Evolutionary conservation across 92 coral and sea anemone genomes (phyloP).

Genomic region (Meandrina meandrites): DNA sequence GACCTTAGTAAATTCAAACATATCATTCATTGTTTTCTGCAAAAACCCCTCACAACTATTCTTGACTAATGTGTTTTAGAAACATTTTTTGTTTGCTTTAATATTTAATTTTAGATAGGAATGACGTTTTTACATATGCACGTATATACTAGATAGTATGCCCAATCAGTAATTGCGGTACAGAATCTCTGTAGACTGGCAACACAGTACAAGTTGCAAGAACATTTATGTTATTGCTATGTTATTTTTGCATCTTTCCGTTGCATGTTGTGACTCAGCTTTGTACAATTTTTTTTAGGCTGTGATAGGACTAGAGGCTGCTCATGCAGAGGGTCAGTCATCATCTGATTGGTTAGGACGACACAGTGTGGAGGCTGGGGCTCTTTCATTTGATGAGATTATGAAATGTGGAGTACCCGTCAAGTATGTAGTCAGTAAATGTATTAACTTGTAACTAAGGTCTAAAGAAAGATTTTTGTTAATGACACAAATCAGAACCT

Average conservation of each 20-base stretch:
- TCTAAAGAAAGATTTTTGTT: neutral
- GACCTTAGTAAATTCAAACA: no score
- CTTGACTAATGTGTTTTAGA: no score
- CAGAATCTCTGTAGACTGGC: no score
- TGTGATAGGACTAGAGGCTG: conserved; percentile 84
- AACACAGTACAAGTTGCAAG: no score
- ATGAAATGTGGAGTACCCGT: conserved; percentile 87
- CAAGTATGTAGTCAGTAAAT: conserved; percentile 60
- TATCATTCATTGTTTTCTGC: no score
- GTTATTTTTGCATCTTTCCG: neutral
- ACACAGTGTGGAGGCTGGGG: conserved; percentile 88
- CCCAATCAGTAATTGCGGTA: no score
- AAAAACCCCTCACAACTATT: no score
- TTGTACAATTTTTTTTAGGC: conserved; percentile 50
- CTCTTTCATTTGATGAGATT: conserved; percentile 83
- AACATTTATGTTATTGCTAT: neutral
- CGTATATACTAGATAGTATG: no score
- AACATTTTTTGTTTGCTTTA: no score
- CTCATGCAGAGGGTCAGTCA: conserved; percentile 88
- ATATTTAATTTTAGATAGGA: no score
- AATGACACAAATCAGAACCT: no score
- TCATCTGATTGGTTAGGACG: conserved; percentile 93
- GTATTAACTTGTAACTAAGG: neutral
- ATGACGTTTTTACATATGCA: no score
- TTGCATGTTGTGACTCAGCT: neutral